Conservation (phyloP, 2,113 vertebrate genomes). For the Caracal caracal region DNA sequence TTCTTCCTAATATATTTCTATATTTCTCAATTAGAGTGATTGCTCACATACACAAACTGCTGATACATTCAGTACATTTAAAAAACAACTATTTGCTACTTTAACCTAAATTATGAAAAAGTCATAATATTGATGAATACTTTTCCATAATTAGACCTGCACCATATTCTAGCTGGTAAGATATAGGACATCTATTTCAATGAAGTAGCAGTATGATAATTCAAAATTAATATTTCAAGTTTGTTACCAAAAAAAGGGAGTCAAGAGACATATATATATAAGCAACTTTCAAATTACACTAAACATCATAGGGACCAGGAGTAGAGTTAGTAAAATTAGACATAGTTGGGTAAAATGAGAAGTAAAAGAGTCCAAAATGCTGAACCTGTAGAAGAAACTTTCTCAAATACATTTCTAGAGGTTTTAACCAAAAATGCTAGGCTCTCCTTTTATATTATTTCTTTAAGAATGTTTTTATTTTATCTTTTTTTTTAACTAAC, state of each 20-base stretch:
- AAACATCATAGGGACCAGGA: neutral
- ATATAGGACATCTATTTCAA: neutral
- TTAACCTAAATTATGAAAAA: neutral
- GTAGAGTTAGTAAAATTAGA: neutral
- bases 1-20: neutral
- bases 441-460: neutral
- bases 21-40: neutral
- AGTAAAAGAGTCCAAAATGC: neutral
- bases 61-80: neutral
- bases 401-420: neutral
- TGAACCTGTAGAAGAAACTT: neutral
- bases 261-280: neutral
- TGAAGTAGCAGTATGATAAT: neutral
- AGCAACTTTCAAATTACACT: neutral
- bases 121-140: neutral
- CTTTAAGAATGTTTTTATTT: neutral
- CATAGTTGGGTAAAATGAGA: neutral
- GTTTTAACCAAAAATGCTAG: neutral
- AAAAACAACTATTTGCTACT: neutral
- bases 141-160: neutral
- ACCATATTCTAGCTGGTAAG: neutral
- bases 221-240: constrained; percentile 50
- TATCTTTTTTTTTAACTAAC: neutral
- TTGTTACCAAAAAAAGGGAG: neutral
- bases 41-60: neutral